Evolutionary conservation across 2,888 invertebrate species (phyloP).

Genomic region (Melinaea menophilus): DNA sequence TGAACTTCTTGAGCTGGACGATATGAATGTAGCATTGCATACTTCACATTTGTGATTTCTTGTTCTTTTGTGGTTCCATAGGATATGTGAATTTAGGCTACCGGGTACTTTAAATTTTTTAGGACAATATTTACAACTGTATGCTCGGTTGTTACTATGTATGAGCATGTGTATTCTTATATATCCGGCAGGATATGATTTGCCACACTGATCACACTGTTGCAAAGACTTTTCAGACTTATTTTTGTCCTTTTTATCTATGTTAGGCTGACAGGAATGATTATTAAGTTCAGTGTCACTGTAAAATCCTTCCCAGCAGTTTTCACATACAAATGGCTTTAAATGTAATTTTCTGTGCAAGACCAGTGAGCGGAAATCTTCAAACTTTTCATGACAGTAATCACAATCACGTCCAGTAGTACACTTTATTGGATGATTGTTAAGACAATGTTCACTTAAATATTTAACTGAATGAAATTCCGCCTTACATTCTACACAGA

Average conservation of each 20-base stretch:
- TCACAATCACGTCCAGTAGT: slow-evolving; percentile 63
- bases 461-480: slow-evolving; percentile 51
- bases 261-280: slow-evolving; percentile 59
- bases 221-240: slow-evolving; percentile 51
- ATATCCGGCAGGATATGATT: slow-evolving; percentile 70
- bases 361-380: slow-evolving; percentile 64
- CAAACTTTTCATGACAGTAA: slow-evolving; percentile 69
- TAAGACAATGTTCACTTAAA: slow-evolving; percentile 56
- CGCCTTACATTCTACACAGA: slow-evolving; percentile 67
- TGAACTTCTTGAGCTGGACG: slow-evolving; percentile 66
- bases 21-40: slow-evolving; percentile 69
- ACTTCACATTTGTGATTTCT: slow-evolving; percentile 70
- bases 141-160: slow-evolving; percentile 59
- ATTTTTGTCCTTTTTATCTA: slow-evolving; percentile 45
- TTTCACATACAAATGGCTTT: slow-evolving; percentile 65
- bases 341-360: slow-evolving; percentile 64
- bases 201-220: slow-evolving; percentile 73
- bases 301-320: slow-evolving; percentile 69
- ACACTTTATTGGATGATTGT: slow-evolving; percentile 56
- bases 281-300: slow-evolving; percentile 45
- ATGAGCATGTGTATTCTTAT: slow-evolving; percentile 70
- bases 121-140: slow-evolving; percentile 69
- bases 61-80: slow-evolving; percentile 71
- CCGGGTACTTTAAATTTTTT: slow-evolving; percentile 72
- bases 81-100: slow-evolving; percentile 64